These are phyloP conservation scores for Typhlichthys eigenmanni DNA, from an alignment of 2,797 vertebrate species.

Conservation along the genomic window DNA sequence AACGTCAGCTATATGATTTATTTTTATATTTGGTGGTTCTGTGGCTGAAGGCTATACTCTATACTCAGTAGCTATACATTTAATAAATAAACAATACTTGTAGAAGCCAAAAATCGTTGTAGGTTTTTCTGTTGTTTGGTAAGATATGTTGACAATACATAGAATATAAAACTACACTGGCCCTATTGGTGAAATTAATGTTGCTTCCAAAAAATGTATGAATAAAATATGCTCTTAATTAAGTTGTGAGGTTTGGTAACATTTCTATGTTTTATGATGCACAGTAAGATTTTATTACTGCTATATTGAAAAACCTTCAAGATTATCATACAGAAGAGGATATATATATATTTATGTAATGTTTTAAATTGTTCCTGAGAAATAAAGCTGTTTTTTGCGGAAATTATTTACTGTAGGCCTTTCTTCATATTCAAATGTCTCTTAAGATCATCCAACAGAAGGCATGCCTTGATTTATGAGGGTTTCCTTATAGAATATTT, in stretches of 20 bases:
- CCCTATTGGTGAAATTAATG: neutral
- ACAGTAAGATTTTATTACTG: slow-evolving; percentile 10
- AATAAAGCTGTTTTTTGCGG: slow-evolving; percentile 13
- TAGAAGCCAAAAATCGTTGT: no score
- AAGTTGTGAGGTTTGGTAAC: neutral
- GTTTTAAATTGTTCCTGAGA: slow-evolving; percentile 6
- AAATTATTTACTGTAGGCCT: neutral
- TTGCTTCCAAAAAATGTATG: neutral
- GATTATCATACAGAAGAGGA: slow-evolving; percentile 3
- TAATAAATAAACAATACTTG: no score
- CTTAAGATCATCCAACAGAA: neutral
- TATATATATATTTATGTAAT: slow-evolving; percentile 5
- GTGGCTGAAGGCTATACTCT: no score
- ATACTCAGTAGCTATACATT: no score
- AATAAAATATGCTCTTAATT: neutral
- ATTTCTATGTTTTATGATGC: slow-evolving; percentile 11
- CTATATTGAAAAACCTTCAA: slow-evolving; percentile 7
- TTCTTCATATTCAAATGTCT: neutral
- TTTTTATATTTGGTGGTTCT: no score
- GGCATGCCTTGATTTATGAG: no score
- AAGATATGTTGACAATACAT: no score
- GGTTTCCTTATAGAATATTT: no score
- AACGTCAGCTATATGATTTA: no score
- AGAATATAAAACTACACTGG: no score
- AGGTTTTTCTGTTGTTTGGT: no score